A percentile compares a stretch with the other conserved stretches of the same genome.
Evolutionary conservation across 2,797 vertebrate genomes (phyloP).

Genomic region (Acanthurus lineatus): DNA sequence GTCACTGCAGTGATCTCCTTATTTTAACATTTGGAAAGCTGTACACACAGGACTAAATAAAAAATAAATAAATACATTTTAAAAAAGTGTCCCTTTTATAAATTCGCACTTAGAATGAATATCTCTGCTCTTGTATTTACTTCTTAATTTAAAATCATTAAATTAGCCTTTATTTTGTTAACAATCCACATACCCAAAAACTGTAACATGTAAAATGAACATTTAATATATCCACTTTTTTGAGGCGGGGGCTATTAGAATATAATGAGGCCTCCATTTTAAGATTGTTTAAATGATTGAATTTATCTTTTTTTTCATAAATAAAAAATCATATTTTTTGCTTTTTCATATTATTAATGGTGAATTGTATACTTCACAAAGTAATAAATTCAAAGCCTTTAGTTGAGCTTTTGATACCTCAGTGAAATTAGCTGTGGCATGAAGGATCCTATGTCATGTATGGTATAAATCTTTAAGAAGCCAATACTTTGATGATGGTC

Average conservation of each 20-base stretch:
- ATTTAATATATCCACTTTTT: not conserved
- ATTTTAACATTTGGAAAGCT: not conserved
- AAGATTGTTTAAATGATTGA: not conserved
- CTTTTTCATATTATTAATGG: not conserved
- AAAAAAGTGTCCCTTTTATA: not conserved
- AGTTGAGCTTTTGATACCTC: constrained; percentile 6
- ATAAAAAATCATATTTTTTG: not conserved
- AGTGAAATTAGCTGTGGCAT: not conserved
- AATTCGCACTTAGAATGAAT: not conserved
- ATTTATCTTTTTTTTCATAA: no score
- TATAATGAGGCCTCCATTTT: not conserved
- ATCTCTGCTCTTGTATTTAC: not conserved
- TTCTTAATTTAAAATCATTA: not conserved
- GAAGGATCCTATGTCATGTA: not conserved
- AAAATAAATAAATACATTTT: not conserved
- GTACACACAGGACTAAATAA: not conserved
- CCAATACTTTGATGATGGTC: constrained; percentile 4
- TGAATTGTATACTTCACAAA: not conserved
- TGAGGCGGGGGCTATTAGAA: not conserved
- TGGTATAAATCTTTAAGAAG: not conserved
- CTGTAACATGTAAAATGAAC: not conserved
- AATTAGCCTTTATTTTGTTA: not conserved
- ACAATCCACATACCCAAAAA: not conserved
- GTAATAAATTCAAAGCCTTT: not conserved
- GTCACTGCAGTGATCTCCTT: not conserved